Percentiles rank a stretch among this genome's conserved stretches.
Evolutionary conservation across 2,888 invertebrate genomes (phyloP).

Genomic region (Campaea margaritaria): DNA sequence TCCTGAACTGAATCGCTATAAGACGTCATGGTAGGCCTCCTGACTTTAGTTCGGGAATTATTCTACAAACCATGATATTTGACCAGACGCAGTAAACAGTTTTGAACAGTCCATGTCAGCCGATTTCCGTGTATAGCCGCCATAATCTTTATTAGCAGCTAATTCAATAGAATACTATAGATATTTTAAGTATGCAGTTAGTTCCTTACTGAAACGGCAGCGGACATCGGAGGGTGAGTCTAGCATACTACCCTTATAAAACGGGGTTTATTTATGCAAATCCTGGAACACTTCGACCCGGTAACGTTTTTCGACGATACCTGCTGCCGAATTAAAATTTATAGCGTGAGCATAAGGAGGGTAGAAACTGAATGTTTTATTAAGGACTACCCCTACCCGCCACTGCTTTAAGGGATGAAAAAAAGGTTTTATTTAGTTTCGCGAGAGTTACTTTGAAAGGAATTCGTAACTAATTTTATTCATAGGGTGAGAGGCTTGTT

Average conservation of each 20-base stretch:
- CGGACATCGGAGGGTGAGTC: background rate
- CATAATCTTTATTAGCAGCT: too few species aligned
- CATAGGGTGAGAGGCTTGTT: constrained; percentile 29
- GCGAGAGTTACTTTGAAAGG: constrained; percentile 23
- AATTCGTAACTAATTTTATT: constrained; percentile 43
- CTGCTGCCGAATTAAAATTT: constrained; percentile 50
- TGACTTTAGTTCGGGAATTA: too few species aligned
- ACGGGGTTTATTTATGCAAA: constrained; percentile 50
- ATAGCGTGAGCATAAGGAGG: constrained; percentile 48
- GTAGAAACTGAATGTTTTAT: constrained; percentile 51
- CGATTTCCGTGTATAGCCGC: too few species aligned
- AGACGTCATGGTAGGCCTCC: too few species aligned
- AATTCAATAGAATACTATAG: too few species aligned
- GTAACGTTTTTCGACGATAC: constrained; percentile 47
- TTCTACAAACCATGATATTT: too few species aligned
- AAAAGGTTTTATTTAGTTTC: constrained; percentile 30
- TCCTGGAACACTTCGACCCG: constrained; percentile 42
- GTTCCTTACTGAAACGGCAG: background rate
- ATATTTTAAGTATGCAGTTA: too few species aligned
- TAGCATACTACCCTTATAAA: constrained; percentile 28
- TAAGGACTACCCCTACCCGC: constrained; percentile 31
- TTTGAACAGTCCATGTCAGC: too few species aligned
- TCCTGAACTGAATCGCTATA: too few species aligned
- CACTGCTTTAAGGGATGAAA: constrained; percentile 23
- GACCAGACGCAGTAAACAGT: too few species aligned